phyloP scores from a whole-genome alignment of 2,113 vertebrate species.

The Felis chaus region DNA sequence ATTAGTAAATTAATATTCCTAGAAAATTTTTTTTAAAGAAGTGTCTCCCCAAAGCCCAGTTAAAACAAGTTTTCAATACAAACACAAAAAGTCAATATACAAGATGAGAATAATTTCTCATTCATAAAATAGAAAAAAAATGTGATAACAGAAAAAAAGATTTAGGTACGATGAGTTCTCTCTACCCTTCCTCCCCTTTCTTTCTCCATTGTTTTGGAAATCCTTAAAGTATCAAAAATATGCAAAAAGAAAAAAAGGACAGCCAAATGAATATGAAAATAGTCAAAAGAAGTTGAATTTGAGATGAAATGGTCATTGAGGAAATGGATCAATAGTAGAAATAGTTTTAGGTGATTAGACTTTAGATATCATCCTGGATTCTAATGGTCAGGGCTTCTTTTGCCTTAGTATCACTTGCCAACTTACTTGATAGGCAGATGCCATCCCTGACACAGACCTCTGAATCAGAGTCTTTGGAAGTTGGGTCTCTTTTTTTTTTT shows the following conservation, averaged over 20 bases:
- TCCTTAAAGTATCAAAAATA: neutral
- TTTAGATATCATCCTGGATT: neutral
- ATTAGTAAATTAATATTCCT: neutral
- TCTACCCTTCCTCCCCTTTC: neutral
- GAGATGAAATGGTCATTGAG: neutral
- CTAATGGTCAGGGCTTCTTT: neutral
- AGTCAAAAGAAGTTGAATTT: neutral
- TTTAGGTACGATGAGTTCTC: neutral
- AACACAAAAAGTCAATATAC: neutral
- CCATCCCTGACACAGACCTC: neutral
- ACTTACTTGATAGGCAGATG: neutral
- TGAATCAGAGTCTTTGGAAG: neutral
- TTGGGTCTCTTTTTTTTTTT: neutral
- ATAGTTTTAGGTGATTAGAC: neutral
- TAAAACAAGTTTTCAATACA: slow-evolving; percentile 15
- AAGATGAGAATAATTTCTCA: neutral
- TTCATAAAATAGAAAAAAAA: slow-evolving; percentile 21
- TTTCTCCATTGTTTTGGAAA: neutral
- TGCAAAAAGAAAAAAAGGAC: neutral
- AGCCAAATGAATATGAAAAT: neutral
- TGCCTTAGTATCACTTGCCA: neutral
- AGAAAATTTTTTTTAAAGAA: neutral
- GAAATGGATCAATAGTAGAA: neutral
- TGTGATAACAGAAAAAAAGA: slow-evolving; percentile 20
- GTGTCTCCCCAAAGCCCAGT: neutral